Percentiles rank a stretch among this genome's conserved stretches.
Evolutionary conservation across 2,888 invertebrate genomes (phyloP).

Genomic region (Trichacis sp.): DNA sequence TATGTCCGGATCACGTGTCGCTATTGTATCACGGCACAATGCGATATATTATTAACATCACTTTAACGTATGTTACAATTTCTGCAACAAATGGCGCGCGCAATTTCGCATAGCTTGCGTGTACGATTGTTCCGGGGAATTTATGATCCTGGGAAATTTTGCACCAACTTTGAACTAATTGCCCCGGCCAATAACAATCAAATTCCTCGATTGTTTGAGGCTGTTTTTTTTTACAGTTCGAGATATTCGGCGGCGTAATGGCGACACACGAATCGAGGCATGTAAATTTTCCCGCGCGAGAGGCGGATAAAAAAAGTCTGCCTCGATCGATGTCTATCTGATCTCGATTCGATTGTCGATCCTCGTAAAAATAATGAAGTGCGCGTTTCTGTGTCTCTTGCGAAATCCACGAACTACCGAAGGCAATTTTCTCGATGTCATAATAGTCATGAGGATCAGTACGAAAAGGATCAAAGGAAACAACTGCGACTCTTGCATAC

Average conservation of each 20-base stretch:
- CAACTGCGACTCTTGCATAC: neutral
- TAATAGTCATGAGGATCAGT: constrained; percentile 10
- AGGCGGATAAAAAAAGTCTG: neutral
- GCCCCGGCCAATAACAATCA: too few species aligned
- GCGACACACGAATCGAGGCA: neutral
- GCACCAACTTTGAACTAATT: too few species aligned
- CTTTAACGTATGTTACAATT: constrained; percentile 12
- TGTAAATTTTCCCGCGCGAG: neutral
- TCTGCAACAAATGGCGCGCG: constrained; percentile 24
- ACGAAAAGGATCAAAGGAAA: constrained; percentile 3
- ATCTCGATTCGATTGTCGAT: constrained; percentile 9
- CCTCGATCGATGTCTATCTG: constrained; percentile 1
- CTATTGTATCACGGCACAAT: constrained; percentile 11
- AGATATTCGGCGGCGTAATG: neutral
- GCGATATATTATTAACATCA: constrained; percentile 22
- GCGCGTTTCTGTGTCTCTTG: constrained; percentile 10
- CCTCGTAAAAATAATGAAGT: constrained; percentile 11
- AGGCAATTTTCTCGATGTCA: constrained; percentile 15
- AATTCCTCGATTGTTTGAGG: neutral
- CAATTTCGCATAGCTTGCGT: constrained; percentile 17
- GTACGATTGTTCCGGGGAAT: neutral
- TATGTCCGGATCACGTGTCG: constrained; percentile 10
- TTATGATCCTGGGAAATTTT: neutral
- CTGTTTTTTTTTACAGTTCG: neutral
- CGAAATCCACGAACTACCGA: constrained; percentile 5